Evolutionary conservation across 2,888 invertebrate genomes (phyloP), one percentile per base, ranked within the genome.

Genomic region (Mycalesis mineus): DNA sequence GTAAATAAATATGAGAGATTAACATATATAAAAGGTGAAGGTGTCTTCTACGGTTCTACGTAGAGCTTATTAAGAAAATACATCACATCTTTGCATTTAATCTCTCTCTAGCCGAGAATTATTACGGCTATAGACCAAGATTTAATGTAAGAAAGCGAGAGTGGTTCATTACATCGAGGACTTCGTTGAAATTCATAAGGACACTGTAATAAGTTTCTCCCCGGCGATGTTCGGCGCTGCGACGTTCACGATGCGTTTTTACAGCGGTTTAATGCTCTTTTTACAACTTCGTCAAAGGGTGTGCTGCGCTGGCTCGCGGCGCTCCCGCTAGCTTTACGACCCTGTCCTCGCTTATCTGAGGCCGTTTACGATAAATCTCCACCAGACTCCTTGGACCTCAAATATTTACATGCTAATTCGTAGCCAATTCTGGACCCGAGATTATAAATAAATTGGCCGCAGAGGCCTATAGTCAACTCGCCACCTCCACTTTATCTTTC

Each of bases 401-500:
- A 89, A 88, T 89, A 89, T 89, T 89, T 86, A 89, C 86, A 89
- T 88, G 87, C 82, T 89, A 88, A 88, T 89, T 88, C 87, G 80
- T 86, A 84, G 85, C 77, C 84, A 83, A 85, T 88, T 84, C 80
- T 76, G 84, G 82, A 81, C 80, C 83, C 82, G 83, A 88, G 88
- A 88, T 88, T 88, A 88, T 88, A 85, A 87, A 87, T 87, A 88
- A 88, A 85, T 84, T 80, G 84, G 74, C 75, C 72, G 73, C 70
- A 68, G 76, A 73, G 80, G 77, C 77, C 76, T 80, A 81, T 84
- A 81, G 82, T 81, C 78, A 74, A 71, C 73, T 73, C 72, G 69
- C 70, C 70, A 69, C 76, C 77, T 74, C 74, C 68, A 75, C 75
- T 86, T 87, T 88, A 87, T 87, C 86, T 88, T 86, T 86, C 80